Conservation (phyloP, 2,888 invertebrate species). For the Daptonema setosum region DNA sequence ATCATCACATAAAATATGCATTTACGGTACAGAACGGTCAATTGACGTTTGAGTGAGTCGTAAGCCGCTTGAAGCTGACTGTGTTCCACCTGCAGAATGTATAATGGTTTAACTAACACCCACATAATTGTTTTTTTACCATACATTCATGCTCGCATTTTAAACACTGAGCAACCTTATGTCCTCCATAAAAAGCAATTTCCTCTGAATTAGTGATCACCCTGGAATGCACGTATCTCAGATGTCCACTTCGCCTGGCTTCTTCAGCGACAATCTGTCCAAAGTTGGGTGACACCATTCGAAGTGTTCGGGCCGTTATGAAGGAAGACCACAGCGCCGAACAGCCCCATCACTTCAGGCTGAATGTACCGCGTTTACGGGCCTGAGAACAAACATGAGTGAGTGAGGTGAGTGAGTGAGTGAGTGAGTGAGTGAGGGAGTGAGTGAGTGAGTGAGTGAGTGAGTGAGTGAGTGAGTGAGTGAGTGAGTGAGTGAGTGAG, state of each 20-base stretch:
- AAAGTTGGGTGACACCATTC: slow-evolving; percentile 62
- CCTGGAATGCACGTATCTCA: slow-evolving; percentile 72
- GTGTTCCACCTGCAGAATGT: slow-evolving; percentile 52
- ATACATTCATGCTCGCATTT: no score
- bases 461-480: no score
- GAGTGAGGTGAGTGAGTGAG: no score
- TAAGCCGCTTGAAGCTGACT: slow-evolving; percentile 62
- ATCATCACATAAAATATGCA: slow-evolving; percentile 75
- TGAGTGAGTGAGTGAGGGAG: no score
- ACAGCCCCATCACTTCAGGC: background rate
- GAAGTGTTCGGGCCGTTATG: slow-evolving; percentile 57
- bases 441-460: no score
- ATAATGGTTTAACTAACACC: no score
- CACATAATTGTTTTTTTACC: no score
- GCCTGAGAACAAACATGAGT: no score
- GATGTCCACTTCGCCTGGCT: slow-evolving; percentile 70
- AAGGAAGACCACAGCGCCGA: slow-evolving; percentile 11
- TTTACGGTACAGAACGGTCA: slow-evolving; percentile 65
- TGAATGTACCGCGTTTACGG: background rate
- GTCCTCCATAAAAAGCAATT: slow-evolving; percentile 92
- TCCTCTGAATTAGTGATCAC: slow-evolving; percentile 74
- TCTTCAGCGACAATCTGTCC: slow-evolving; percentile 86
- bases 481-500: no score
- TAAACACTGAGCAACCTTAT: no score
- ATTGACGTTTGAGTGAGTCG: slow-evolving; percentile 54